These are phyloP conservation scores for Aplocera efformata DNA, from an alignment of 2,888 invertebrate genomes.

Conservation along the genomic window DNA sequence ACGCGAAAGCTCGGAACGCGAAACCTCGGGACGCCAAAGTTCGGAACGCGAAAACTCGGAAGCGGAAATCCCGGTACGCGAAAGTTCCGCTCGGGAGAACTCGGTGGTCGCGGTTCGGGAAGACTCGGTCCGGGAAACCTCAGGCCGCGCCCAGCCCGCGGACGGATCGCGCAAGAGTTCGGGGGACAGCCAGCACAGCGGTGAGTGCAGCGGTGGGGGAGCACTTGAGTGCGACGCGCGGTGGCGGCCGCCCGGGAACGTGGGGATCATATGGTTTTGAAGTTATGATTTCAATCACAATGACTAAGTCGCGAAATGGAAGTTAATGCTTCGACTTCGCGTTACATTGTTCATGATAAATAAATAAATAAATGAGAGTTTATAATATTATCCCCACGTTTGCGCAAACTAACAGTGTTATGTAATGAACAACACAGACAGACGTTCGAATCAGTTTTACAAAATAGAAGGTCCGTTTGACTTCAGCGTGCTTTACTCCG, in stretches of 20 bases:
- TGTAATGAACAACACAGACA: too few species aligned
- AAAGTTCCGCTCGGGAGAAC: neutral
- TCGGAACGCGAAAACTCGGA: neutral
- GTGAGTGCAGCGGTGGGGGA: constrained; percentile 36
- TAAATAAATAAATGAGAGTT: too few species aligned
- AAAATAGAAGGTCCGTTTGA: too few species aligned
- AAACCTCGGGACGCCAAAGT: neutral
- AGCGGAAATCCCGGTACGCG: neutral
- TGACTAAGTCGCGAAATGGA: too few species aligned
- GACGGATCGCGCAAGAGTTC: constrained; percentile 28
- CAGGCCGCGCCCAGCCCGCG: constrained; percentile 9
- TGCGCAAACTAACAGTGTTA: too few species aligned
- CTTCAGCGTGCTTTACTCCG: too few species aligned
- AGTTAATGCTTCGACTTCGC: too few species aligned
- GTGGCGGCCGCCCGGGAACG: constrained; percentile 5
- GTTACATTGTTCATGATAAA: too few species aligned
- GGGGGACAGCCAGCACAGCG: constrained; percentile 38
- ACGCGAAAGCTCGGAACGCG: neutral
- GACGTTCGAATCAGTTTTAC: too few species aligned
- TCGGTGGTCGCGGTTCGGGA: constrained; percentile 5
- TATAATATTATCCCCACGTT: too few species aligned
- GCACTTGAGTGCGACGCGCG: neutral
- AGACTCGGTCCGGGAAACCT: constrained; percentile 1
- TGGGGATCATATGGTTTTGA: too few species aligned
- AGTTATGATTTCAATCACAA: too few species aligned